Percentiles rank a stretch among this genome's conserved stretches.
phyloP scores from a whole-genome alignment of 2,113 vertebrate genomes.

The Cygnus buccinator region DNA sequence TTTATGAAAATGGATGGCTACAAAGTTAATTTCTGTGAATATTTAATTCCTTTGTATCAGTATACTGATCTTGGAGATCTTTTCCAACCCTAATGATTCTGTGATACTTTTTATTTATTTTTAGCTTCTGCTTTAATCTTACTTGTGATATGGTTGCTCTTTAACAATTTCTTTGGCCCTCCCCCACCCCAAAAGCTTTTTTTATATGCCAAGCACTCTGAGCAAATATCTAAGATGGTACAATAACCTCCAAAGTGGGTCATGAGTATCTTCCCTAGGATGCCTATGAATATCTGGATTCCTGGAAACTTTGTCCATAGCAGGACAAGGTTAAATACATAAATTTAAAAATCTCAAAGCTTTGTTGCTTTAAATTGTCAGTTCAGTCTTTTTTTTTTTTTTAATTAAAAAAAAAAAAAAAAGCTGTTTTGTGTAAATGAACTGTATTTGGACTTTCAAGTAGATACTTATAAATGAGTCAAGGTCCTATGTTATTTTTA shows the following conservation, averaged over 20 bases:
- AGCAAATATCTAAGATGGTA: neutral
- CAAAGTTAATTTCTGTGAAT: neutral
- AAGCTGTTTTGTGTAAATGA: neutral
- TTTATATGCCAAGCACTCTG: neutral
- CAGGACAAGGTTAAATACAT: neutral
- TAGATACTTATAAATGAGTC: neutral
- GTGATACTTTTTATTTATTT: neutral
- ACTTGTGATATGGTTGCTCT: neutral
- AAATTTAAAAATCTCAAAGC: neutral
- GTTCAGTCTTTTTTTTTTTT: neutral
- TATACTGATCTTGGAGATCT: no score
- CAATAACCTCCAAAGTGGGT: neutral
- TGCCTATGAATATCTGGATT: constrained; percentile 4
- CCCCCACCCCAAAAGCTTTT: no score
- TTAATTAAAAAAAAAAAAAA: neutral
- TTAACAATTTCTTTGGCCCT: neutral
- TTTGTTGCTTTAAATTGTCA: neutral
- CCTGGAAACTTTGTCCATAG: neutral
- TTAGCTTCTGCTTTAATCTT: neutral
- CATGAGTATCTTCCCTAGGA: neutral
- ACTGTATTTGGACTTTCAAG: neutral
- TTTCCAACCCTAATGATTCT: no score
- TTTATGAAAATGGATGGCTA: neutral
- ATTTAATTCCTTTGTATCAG: neutral
- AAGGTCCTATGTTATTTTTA: neutral